phyloP scores from a whole-genome alignment of 2,888 invertebrate genomes.

The Ectemnius lituratus region DNA sequence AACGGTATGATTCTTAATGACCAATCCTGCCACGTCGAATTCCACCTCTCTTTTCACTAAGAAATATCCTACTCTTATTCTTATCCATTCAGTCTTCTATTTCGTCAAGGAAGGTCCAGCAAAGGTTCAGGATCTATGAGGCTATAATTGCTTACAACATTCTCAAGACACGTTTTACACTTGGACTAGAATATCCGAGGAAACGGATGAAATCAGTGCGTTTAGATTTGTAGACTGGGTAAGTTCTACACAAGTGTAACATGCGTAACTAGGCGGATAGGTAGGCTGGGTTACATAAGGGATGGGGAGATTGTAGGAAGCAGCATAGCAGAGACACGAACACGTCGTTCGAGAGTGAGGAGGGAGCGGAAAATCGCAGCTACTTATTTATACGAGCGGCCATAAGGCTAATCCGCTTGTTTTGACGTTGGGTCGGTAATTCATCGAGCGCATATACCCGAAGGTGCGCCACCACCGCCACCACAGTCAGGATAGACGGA shows the following conservation, averaged over 20 bases:
- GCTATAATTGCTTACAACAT: not conserved
- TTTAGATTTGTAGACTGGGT: not conserved
- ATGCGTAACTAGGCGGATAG: slow-evolving; percentile 16
- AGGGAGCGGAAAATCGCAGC: slow-evolving; percentile 26
- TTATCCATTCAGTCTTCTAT: not conserved
- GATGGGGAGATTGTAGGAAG: slow-evolving; percentile 14
- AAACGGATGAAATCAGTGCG: not conserved
- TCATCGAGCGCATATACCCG: slow-evolving; percentile 64
- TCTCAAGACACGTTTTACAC: not conserved
- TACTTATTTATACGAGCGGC: slow-evolving; percentile 63
- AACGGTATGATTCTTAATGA: slow-evolving; percentile 17
- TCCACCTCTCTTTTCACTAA: not conserved
- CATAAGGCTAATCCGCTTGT: slow-evolving; percentile 57
- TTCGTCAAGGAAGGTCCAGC: not conserved
- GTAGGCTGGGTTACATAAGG: slow-evolving; percentile 21
- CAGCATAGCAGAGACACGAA: slow-evolving; percentile 26
- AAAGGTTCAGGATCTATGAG: not conserved
- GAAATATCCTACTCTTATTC: not conserved
- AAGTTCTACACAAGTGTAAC: not conserved
- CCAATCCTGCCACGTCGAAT: slow-evolving; percentile 24
- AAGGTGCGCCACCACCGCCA: slow-evolving; percentile 43
- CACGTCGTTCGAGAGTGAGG: slow-evolving; percentile 15
- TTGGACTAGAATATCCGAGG: not conserved
- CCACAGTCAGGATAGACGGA: slow-evolving; percentile 57
- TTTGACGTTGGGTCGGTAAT: slow-evolving; percentile 72